Conservation (phyloP, 2,888 invertebrate genomes). For the Electrophaes corylata region DNA sequence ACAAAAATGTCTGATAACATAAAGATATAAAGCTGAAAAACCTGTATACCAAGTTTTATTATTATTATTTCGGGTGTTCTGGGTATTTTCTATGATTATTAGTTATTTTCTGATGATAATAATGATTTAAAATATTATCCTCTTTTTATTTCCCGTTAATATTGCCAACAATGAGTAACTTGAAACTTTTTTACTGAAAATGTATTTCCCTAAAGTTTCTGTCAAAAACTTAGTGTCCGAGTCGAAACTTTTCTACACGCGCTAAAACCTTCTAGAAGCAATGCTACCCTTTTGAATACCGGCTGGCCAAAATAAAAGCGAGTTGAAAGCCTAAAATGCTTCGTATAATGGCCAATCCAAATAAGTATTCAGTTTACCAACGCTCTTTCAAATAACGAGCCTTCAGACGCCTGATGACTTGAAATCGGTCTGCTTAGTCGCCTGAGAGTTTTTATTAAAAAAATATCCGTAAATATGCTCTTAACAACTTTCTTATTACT, state of each 20-base stretch:
- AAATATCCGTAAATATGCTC: neutral
- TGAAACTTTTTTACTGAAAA: neutral
- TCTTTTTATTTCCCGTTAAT: neutral
- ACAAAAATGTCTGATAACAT: too few relatives aligned
- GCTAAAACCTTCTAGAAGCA: conserved; percentile 2
- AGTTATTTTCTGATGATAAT: too few relatives aligned
- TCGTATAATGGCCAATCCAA: conserved; percentile 30
- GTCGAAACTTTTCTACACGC: neutral
- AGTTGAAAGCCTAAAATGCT: conserved; percentile 14
- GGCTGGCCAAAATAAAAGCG: conserved; percentile 18
- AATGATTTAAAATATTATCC: neutral
- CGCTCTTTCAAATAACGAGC: conserved; percentile 32
- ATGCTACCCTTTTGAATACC: conserved; percentile 16
- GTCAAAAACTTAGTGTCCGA: neutral
- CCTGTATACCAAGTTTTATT: too few relatives aligned
- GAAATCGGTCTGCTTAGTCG: conserved; percentile 42
- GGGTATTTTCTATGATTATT: too few relatives aligned
- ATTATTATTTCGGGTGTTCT: too few relatives aligned
- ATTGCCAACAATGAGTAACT: too few relatives aligned
- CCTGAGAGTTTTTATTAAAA: conserved; percentile 1
- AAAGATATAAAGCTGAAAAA: too few relatives aligned
- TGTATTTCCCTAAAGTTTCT: neutral
- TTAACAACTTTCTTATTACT: neutral
- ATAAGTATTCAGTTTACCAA: conserved; percentile 34
- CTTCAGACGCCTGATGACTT: conserved; percentile 33